These are phyloP conservation scores for Melinopterus prodromus DNA, from an alignment of 2,888 invertebrate species.

Conservation along the genomic window DNA sequence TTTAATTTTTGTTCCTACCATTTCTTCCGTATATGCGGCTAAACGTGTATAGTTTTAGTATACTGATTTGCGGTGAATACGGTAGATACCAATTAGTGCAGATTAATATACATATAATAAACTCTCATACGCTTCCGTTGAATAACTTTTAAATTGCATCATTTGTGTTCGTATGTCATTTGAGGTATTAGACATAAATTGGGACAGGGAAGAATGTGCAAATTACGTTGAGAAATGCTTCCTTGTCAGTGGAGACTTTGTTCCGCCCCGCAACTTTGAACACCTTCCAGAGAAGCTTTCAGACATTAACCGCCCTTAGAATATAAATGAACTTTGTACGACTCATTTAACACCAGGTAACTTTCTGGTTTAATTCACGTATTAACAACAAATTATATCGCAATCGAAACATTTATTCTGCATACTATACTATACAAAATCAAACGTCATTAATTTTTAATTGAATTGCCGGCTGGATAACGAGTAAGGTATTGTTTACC, in stretches of 20 bases:
- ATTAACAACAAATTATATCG: not conserved
- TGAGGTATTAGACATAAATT: not conserved
- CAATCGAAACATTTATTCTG: not conserved
- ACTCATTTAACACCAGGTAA: not conserved
- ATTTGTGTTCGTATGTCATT: not conserved
- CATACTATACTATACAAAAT: not conserved
- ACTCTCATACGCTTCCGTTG: not conserved
- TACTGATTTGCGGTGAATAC: too few relatives aligned
- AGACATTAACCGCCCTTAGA: not conserved
- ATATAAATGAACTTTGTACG: not conserved
- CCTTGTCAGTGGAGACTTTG: not conserved
- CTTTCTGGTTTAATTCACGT: not conserved
- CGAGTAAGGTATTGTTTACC: too few relatives aligned
- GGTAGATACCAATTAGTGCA: too few relatives aligned
- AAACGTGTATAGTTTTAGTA: too few relatives aligned
- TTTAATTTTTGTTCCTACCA: not conserved
- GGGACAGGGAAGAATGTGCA: not conserved
- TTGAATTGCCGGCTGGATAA: too few relatives aligned
- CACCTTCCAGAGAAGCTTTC: not conserved
- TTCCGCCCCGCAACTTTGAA: not conserved
- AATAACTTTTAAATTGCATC: not conserved
- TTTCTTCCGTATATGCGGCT: not conserved
- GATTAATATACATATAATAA: too few relatives aligned
- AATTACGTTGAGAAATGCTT: not conserved
- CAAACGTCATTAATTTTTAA: not conserved